These are phyloP conservation scores for Vanacampus margaritifer DNA, from an alignment of 2,113 vertebrate species.

Conservation along the genomic window DNA sequence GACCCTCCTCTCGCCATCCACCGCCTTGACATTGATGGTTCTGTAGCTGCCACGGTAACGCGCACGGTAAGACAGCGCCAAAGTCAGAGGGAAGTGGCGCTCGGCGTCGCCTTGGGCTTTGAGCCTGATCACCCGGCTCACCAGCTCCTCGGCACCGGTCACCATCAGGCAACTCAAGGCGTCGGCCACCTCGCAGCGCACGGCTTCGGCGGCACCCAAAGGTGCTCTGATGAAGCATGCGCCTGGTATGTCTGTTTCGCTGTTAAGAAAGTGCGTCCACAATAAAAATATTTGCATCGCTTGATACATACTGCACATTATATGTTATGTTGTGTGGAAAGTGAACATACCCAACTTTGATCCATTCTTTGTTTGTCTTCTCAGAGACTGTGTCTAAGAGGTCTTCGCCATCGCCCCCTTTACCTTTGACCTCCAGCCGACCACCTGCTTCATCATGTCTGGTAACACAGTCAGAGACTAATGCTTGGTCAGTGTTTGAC, in stretches of 20 bases:
- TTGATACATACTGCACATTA: not conserved
- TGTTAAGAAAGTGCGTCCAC: not conserved
- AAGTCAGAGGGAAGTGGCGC: slow-evolving; percentile 71
- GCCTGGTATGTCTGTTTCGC: slow-evolving; percentile 31
- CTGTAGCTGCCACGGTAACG: slow-evolving; percentile 76
- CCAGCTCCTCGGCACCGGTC: slow-evolving; percentile 78
- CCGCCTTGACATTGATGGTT: slow-evolving; percentile 80
- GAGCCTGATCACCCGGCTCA: slow-evolving; percentile 80
- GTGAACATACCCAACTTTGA: slow-evolving; percentile 32
- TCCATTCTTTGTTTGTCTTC: slow-evolving; percentile 22
- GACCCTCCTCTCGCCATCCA: slow-evolving; percentile 50
- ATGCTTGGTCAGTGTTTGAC: not conserved
- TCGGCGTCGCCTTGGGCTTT: slow-evolving; percentile 29
- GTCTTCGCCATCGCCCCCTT: slow-evolving; percentile 9
- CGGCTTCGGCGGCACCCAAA: slow-evolving; percentile 38
- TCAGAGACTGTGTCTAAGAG: not conserved
- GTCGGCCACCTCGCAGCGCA: slow-evolving; percentile 70
- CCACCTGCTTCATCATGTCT: not conserved
- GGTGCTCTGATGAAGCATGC: slow-evolving; percentile 74
- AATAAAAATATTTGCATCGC: not conserved
- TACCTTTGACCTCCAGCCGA: not conserved
- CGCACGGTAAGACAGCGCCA: slow-evolving; percentile 76
- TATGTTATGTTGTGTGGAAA: not conserved
- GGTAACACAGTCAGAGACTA: not conserved
- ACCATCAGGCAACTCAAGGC: slow-evolving; percentile 69